Base-by-base conservation (phyloP, 1,140 invertebrate genomes). In the Formica exsecta region DNA sequence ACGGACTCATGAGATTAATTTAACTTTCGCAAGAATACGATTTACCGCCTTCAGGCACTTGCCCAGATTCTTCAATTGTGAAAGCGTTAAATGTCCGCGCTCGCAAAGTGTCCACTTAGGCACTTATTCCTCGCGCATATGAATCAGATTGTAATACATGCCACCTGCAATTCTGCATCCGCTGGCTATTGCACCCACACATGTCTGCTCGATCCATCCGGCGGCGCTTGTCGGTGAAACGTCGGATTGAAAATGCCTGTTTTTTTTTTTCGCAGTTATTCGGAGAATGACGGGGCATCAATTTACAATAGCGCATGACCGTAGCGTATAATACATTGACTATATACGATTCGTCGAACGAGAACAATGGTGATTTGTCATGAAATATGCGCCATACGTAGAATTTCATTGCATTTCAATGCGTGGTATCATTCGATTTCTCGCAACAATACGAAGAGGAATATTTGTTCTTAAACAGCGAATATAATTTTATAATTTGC, bases 271-370 rank as follows among this genome's bases (percentile, higher is more conserved):
- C 59, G 65, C 71, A 89, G 87, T 92, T 87, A 89, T 76, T 79
- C 74, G 85, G 73, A 74, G 91, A 85, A 89, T 85, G 86, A 88
- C 89, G 89, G 90, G 80, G 74, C 87, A 77, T 91, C 87, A 85
- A 89, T 91, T 87, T 79, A 90, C 89, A 91, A 91, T 90, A 70
- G 88, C 88, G 87, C 44, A 48, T 90, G 91, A 91, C 68, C 86
- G 79, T 86, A 76, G 74, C 68, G 38, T 66, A 61, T 74, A 83
- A 73, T 83, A 83, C 54, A 68, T 81, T 22, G 36, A 44, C 66
- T 71, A 83, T 73, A 32, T 70, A 70, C 41, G 22, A 61, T 74
- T 51, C 76, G 22, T 16, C 22, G 44, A 88, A 88, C 65, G 51
- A 75, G 59, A 54, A 81, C 79, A 73, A 71, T 66, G 66, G 16